Percentiles rank a stretch among this genome's conserved stretches.
Conservation (phyloP, 64 coral and sea anemone species). For the Acropora tenuis region DNA sequence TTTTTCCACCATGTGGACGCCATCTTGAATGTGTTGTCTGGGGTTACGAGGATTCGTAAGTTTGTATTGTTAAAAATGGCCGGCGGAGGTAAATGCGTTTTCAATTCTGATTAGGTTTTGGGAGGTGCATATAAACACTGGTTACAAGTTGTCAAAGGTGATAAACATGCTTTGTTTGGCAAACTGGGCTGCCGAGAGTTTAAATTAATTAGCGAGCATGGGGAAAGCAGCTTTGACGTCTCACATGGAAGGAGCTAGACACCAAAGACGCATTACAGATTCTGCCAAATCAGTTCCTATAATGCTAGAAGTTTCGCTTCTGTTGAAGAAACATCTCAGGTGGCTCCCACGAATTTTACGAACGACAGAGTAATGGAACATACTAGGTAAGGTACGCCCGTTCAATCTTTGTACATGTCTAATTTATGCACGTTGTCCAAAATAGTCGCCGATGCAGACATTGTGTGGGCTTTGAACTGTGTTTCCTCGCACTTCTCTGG, state of each 20-base stretch:
- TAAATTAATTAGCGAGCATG: constrained; percentile 37
- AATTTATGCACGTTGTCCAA: constrained; percentile 49
- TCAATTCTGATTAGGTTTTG: constrained; percentile 48
- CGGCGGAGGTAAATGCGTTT: constrained; percentile 52
- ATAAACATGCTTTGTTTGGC: constrained; percentile 54
- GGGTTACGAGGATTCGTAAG: too few relatives aligned
- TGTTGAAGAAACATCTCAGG: constrained; percentile 41
- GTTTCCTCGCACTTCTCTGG: constrained; percentile 63
- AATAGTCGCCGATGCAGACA: constrained; percentile 13
- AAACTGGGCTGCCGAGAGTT: constrained; percentile 57
- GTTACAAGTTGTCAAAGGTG: constrained; percentile 47
- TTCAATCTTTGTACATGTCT: background rate
- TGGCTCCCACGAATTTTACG: constrained; percentile 14
- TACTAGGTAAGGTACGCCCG: background rate
- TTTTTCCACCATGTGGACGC: too few relatives aligned
- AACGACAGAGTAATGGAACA: background rate
- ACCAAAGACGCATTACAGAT: constrained; percentile 41
- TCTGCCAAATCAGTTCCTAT: constrained; percentile 28
- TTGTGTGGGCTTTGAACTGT: constrained; percentile 78
- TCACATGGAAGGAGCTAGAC: constrained; percentile 45
- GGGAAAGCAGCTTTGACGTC: constrained; percentile 50
- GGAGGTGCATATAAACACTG: constrained; percentile 36
- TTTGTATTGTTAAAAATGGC: background rate
- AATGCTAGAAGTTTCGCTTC: constrained; percentile 29
- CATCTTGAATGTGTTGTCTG: too few relatives aligned